Evolutionary conservation across 2,113 vertebrate genomes (phyloP).

Genomic region (Phrynocephalus versicolor): DNA sequence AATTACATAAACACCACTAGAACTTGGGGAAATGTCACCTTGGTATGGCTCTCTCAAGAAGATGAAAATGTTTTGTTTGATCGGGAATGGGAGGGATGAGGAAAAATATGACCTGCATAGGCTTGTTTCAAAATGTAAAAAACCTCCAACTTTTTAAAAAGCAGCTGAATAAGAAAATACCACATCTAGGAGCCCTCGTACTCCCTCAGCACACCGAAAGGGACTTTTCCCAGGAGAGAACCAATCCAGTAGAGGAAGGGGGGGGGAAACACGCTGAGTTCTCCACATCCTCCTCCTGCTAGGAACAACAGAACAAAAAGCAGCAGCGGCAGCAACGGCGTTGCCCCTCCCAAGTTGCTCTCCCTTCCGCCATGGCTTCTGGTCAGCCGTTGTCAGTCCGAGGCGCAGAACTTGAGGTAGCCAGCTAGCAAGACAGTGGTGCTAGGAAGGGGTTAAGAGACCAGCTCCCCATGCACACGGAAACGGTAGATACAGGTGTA

Average conservation of each 20-base stretch:
- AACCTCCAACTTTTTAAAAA: conserved; percentile 38
- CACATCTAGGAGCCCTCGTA: background rate
- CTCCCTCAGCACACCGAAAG: conserved; percentile 1
- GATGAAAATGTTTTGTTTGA: background rate
- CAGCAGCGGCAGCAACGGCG: accelerated
- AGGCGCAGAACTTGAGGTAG: accelerated
- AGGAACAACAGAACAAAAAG: conserved; percentile 16
- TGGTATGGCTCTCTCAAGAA: background rate
- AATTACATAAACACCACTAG: background rate
- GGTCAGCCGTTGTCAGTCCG: background rate
- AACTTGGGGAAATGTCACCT: background rate
- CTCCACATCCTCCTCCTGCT: background rate
- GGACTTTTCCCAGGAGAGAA: background rate
- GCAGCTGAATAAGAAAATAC: conserved; percentile 34
- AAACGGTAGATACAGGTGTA: conserved; percentile 98
- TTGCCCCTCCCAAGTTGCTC: conserved; percentile 1
- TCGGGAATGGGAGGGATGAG: background rate
- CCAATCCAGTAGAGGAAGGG: accelerated
- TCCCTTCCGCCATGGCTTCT: conserved; percentile 8
- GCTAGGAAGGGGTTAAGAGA: conserved; percentile 50
- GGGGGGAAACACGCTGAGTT: background rate
- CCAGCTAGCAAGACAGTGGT: background rate
- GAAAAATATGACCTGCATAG: conserved; percentile 10
- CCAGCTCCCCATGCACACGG: conserved; percentile 85
- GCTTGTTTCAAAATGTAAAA: background rate